Conservation (phyloP, 2,888 invertebrate species). For the Synergus gifuensis region DNA sequence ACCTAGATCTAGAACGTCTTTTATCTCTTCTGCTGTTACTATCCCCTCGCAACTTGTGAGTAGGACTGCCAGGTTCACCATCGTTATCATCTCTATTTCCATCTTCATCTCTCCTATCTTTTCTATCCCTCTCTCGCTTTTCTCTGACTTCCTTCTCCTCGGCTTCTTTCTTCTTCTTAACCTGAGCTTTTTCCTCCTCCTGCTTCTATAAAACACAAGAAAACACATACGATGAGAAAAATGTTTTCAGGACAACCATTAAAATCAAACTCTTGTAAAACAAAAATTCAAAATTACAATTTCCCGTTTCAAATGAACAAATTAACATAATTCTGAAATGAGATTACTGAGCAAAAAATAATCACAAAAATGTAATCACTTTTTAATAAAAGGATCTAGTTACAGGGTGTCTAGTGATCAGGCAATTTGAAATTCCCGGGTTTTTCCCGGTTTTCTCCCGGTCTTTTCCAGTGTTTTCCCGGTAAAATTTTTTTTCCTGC, state of each 20-base stretch:
- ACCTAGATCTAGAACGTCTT: conserved; percentile 79
- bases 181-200: conserved; percentile 85
- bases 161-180: conserved; percentile 83
- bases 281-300: neutral
- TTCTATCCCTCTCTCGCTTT: conserved; percentile 79
- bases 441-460: too few species aligned
- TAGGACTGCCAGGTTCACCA: conserved; percentile 70
- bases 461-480: too few species aligned
- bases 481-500: too few species aligned
- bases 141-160: conserved; percentile 82
- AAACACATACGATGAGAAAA: conserved; percentile 49
- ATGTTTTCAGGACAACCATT: conserved; percentile 1
- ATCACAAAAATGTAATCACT: neutral
- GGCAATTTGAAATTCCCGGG: too few species aligned
- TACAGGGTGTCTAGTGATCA: too few species aligned
- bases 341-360: neutral
- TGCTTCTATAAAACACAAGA: conserved; percentile 83
- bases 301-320: neutral
- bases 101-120: conserved; percentile 76
- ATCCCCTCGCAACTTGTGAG: conserved; percentile 69
- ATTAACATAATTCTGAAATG: neutral
- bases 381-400: neutral
- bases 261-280: conserved; percentile 27
- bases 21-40: conserved; percentile 74
- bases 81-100: conserved; percentile 76